These are phyloP conservation scores for Harlomillsia oculata DNA, from an alignment of 1,140 invertebrate species.

Conservation along the genomic window DNA sequence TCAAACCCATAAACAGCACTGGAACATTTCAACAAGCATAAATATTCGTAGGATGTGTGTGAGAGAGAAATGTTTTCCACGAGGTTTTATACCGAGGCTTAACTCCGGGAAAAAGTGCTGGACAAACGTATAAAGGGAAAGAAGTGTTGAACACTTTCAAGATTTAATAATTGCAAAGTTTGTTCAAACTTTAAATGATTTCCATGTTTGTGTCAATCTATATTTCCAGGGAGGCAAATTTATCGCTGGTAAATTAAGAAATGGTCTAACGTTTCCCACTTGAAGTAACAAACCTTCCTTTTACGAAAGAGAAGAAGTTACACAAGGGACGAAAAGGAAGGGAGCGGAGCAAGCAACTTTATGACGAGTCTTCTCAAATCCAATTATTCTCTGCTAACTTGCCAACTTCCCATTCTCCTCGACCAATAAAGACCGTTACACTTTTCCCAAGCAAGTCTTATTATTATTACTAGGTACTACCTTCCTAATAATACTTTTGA, in stretches of 20 bases:
- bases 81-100: too few relatives aligned
- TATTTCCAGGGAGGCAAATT: constrained; percentile 9
- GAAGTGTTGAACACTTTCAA: constrained; percentile 3
- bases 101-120: constrained; percentile 17
- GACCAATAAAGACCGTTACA: too few relatives aligned
- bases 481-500: too few relatives aligned
- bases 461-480: too few relatives aligned
- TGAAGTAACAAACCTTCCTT: neutral
- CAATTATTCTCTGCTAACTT: constrained; percentile 9
- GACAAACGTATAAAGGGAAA: constrained; percentile 8
- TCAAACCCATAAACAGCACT: constrained; percentile 25
- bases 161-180: constrained; percentile 22
- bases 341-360: neutral
- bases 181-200: constrained; percentile 19
- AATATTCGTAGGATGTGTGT: too few relatives aligned
- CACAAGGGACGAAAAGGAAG: neutral
- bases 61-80: too few relatives aligned
- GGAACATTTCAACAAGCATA: constrained; percentile 18
- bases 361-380: constrained; percentile 11
- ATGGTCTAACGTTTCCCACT: neutral
- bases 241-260: constrained; percentile 9
- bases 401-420: constrained; percentile 1
- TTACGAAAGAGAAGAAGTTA: too few relatives aligned
- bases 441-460: too few relatives aligned
- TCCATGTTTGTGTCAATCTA: constrained; percentile 19